Base-by-base conservation (phyloP, 2,113 vertebrate genomes). In the Pseudolaguvia tuberculata region DNA sequence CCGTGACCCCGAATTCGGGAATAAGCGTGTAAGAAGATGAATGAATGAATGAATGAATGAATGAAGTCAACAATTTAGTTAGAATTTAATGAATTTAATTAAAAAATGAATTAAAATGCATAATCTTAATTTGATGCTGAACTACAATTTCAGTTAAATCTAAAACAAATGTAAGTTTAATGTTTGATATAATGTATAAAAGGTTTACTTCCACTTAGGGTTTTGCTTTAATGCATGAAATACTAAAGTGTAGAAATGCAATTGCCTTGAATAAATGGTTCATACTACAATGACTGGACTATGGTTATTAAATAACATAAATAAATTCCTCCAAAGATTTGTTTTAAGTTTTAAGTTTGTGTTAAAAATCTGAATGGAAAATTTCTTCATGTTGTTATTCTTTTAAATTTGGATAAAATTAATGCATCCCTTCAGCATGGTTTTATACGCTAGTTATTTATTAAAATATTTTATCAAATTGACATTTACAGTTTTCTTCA, bases 381-480 rank as follows among this genome's bases (percentile, higher is more conserved):
- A 0, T 65, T 47, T 21, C 14, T 47, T 2, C 14, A 48, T 66
- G 42, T 25, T 48, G 7, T 0, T 21, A 21, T 63, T 63, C 20
- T 6, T 45, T 23, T 0, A 0, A 14, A 17, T 45, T 25, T 47
- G 21, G 13, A 48, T 48, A 4, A 48, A 56, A 50, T 47, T 39
- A 53, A 67, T 48, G 25, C 20, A 51, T 48, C n/a, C 42, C 65
- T 76, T 76, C 31, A 17, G 5, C 2, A 59, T 18, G 12, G 25
- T 48, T 66, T 66, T 29, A 29, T 27, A 50, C 2, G 17, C 23
- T 29, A 29, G 63, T 50, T 20, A 17, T 29, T 50, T 67, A 67
- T 67, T 50, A 50, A 67, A 50, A 67, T 50, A 50, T 67, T 67
- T 27, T 50, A 25, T 74, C 29, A 39, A 74, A 74, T 74, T 20